Evolutionary conservation across 2,888 invertebrate species (phyloP).

Genomic region (Eulithis testata): DNA sequence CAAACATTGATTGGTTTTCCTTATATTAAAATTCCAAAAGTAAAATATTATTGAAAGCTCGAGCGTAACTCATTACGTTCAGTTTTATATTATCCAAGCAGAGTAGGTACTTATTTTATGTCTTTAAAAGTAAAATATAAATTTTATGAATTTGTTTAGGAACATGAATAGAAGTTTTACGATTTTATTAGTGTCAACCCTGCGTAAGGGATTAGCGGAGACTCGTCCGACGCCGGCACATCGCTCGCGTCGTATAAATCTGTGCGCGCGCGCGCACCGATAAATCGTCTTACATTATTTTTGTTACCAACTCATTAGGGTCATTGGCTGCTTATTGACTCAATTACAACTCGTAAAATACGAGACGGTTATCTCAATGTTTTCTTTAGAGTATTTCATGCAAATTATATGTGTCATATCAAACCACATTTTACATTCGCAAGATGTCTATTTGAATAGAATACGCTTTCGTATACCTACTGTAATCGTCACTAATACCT

Average conservation of each 20-base stretch:
- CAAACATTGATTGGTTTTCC: no score
- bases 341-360: conserved; percentile 73
- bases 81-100: not conserved
- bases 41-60: no score
- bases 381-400: conserved; percentile 62
- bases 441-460: conserved; percentile 32
- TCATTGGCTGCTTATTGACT: conserved; percentile 82
- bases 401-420: conserved; percentile 64
- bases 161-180: conserved; percentile 19
- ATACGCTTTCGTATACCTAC: not conserved
- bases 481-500: not conserved
- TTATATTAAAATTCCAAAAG: no score
- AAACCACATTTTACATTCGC: conserved; percentile 51
- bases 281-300: conserved; percentile 82
- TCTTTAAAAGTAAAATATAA: not conserved
- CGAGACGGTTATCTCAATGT: conserved; percentile 66
- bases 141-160: conserved; percentile 9
- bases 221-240: conserved; percentile 61
- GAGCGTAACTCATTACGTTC: not conserved
- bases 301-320: conserved; percentile 83
- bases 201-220: conserved; percentile 69
- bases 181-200: conserved; percentile 59
- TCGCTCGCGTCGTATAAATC: conserved; percentile 73
- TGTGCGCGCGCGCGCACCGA: conserved; percentile 78
- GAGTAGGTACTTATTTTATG: not conserved